Evolutionary conservation across 1,140 invertebrate genomes (phyloP), one percentile per base, ranked within the genome.

Genomic region (Sycobia sp.): DNA sequence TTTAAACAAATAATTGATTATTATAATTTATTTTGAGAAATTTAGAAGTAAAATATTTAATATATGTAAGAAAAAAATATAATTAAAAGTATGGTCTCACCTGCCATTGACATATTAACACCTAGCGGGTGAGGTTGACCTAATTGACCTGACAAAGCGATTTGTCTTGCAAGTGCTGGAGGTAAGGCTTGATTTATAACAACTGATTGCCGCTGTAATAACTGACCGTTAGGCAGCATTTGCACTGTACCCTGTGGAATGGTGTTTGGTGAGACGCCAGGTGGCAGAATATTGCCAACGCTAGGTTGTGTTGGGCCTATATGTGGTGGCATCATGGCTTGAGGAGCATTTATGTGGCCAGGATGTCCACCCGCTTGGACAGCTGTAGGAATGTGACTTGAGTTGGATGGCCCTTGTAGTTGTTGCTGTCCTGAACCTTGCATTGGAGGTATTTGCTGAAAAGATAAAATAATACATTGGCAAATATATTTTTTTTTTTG

Each of bases 131-230:
- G 55, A 20, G 55, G 29, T 25, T 61, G 58, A 16, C 55, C 64
- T 27, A 69, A 65, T 41, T 68, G 70, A 1, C 39, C 50, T 0
- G 67, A 25, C 18, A 62, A 39, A 23, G 41, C 25, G 23, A 63
- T 41, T 8, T 56, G 53, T 25, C 53, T 56, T 0, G 32, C 7
- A 16, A 55, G 47, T 3, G 4, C 20, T 8, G 41, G 53, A 23
- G 58, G 34, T 9, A 59, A 39, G 0, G 32, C 25, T 46, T 57
- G 61, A 14, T 41, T 41, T 10, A 54, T 54, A 7, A 68, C 54
- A 10, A 47, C 49, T 11, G 66, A 58, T 22, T 62, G 64, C 1
- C 44, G 57, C 39, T 59, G 59, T 10, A 64, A 29, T 14, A 70
- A 36, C 3, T 44, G 50, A 34, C 50, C 47, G 23, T 61, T 61